phyloP scores from a whole-genome alignment of 1,140 invertebrate genomes.

The Onthophagus taurus region DNA sequence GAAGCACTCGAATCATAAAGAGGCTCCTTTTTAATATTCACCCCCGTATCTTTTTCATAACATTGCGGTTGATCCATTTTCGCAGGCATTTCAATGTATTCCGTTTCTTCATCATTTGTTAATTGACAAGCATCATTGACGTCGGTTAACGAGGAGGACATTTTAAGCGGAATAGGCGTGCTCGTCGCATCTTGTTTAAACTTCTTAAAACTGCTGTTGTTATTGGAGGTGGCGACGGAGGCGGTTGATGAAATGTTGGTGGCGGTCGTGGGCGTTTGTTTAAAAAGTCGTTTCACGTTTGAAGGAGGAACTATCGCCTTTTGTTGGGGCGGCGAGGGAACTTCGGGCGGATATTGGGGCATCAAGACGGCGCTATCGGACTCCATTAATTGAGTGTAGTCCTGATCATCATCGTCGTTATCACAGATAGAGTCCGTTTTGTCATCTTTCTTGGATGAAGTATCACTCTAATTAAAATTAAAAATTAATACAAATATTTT shows the following conservation, averaged over 20 bases:
- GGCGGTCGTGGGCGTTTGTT: conserved; percentile 10
- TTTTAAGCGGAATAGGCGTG: conserved; percentile 3
- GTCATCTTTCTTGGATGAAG: conserved; percentile 26
- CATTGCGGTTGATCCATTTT: conserved; percentile 2
- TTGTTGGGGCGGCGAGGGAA: conserved; percentile 12
- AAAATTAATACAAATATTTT: neutral
- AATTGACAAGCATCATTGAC: conserved; percentile 1
- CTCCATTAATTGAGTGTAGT: conserved; percentile 11
- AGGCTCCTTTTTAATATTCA: neutral
- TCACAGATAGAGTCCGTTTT: conserved; percentile 24
- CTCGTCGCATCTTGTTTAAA: conserved; percentile 16
- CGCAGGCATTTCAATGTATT: conserved; percentile 11
- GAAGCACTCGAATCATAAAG: conserved; percentile 1
- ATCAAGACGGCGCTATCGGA: neutral
- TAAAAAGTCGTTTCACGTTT: conserved; percentile 13
- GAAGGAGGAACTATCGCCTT: neutral
- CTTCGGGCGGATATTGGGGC: conserved; percentile 4
- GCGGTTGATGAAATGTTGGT: neutral
- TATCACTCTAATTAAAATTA: conserved; percentile 23
- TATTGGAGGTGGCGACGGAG: neutral
- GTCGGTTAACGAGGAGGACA: neutral
- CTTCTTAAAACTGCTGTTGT: conserved; percentile 18
- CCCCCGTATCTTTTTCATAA: conserved; percentile 1
- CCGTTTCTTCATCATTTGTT: conserved; percentile 14
- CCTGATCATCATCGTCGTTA: conserved; percentile 15